Base-by-base conservation (phyloP, 2,888 invertebrate genomes). In the Melolontha melolontha region DNA sequence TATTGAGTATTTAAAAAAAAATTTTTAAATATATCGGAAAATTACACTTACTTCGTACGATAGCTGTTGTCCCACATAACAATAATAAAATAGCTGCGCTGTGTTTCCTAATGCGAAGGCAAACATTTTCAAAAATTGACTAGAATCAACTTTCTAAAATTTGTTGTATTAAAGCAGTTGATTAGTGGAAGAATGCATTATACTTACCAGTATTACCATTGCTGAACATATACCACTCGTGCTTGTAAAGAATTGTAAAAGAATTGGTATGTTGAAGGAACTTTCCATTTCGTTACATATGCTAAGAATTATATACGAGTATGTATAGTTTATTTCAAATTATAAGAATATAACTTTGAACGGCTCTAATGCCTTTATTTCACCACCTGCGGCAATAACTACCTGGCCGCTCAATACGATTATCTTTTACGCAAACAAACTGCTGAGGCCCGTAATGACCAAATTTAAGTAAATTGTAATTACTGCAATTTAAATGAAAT, bases 231-330 rank as follows among this genome's bases (percentile, higher is more conserved):
- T 73, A 2, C 70, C 71, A 5, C 40, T 42, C 7, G 66, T 51
- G 49, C 72, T 72, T 6, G 68, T 67, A 2, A 66, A 52, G 14
- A 74, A 71, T 47, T 73, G 74, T 10, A 73, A 34, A 42, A 70
- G 70, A 12, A 70, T 62, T 2, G 68, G 62, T 8, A 66, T 39
- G 1, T 70, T 62, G 42, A 74, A 74, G 7, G 72, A 67, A 7
- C 29, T 14, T 59, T 73, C 66, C 54, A 73, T 65, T 22, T 74
- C 66, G 8, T 54, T 64, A 39, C 67, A 72, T 8, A 74, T 66
- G 11, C 34, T 34, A 6, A 34, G 6, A 34, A 34, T 29, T 29
- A 29, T 29, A 29, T 29, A 29, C 29, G 6, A 5, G 6, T 29
- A 29, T 29, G n/a, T n/a, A n/a, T n/a, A n/a, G n/a, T n/a, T n/a